phyloP scores from a whole-genome alignment of 2,888 invertebrate species.

The Orchestes rusci region DNA sequence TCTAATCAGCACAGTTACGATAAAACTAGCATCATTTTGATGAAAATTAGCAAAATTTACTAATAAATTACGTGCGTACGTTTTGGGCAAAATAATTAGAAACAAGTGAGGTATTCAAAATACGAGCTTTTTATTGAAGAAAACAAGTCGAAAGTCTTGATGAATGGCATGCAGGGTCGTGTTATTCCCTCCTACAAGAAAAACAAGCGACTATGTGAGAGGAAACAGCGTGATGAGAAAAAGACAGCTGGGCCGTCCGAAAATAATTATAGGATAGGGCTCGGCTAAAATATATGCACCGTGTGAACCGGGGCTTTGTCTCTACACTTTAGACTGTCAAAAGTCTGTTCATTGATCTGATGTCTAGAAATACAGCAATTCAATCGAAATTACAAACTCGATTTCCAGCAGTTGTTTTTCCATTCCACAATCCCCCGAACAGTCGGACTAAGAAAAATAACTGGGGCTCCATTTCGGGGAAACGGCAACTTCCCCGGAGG shows the following conservation, averaged over 20 bases:
- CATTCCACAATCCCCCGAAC: slow-evolving; percentile 16
- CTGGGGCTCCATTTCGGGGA: slow-evolving; percentile 32
- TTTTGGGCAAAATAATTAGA: too few relatives aligned
- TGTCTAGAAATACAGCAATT: too few relatives aligned
- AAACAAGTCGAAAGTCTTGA: too few relatives aligned
- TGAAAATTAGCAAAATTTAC: too few relatives aligned
- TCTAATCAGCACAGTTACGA: too few relatives aligned
- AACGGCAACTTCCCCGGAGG: slow-evolving; percentile 32
- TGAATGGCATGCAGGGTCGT: background rate
- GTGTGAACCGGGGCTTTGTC: slow-evolving; percentile 15
- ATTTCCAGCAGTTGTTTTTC: slow-evolving; percentile 24
- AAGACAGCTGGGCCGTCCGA: slow-evolving; percentile 42
- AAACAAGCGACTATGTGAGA: slow-evolving; percentile 12
- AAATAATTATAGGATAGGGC: slow-evolving; percentile 33
- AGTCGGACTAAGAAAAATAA: slow-evolving; percentile 29
- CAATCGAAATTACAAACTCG: slow-evolving; percentile 21
- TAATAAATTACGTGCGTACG: too few relatives aligned
- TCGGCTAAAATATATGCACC: slow-evolving; percentile 17
- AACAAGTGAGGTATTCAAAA: too few relatives aligned
- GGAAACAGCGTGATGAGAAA: slow-evolving; percentile 41
- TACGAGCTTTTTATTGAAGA: background rate
- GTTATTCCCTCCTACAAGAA: slow-evolving; percentile 9
- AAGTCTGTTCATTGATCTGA: too few relatives aligned
- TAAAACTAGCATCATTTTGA: too few relatives aligned
- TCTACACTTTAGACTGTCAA: too few relatives aligned